Conservation (phyloP, 1,140 invertebrate genomes). For the Dreissena polymorpha region DNA sequence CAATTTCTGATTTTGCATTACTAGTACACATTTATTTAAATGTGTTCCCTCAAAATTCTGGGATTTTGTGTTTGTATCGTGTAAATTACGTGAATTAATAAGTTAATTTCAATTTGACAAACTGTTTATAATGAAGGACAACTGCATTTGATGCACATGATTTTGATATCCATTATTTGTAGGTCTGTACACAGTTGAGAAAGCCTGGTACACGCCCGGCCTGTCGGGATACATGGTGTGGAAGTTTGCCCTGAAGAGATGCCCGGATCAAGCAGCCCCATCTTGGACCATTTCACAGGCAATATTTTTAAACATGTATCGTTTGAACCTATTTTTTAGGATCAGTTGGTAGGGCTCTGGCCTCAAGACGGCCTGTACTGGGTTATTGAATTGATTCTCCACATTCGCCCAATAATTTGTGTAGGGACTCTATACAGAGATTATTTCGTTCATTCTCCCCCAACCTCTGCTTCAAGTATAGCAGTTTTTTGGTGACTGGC, state of each 20-base stretch:
- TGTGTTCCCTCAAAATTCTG: too few relatives aligned
- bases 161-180: conserved; percentile 3
- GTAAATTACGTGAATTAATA: too few relatives aligned
- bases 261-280: conserved; percentile 71
- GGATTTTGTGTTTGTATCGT: too few relatives aligned
- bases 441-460: not conserved
- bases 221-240: conserved; percentile 77
- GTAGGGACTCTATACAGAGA: not conserved
- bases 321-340: too few relatives aligned
- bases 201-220: conserved; percentile 75
- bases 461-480: too few relatives aligned
- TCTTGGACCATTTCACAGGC: conserved; percentile 71
- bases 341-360: not conserved
- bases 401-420: not conserved
- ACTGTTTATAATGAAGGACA: too few relatives aligned
- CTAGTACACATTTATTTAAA: too few relatives aligned
- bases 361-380: not conserved
- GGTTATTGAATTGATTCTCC: too few relatives aligned
- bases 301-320: not conserved
- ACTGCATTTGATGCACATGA: too few relatives aligned
- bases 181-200: conserved; percentile 78
- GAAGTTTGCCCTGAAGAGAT: conserved; percentile 77
- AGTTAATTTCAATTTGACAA: too few relatives aligned
- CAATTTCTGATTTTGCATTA: too few relatives aligned
- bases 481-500: too few relatives aligned